Percentiles rank a stretch among this genome's conserved stretches.
Evolutionary conservation across 2,113 vertebrate genomes (phyloP).

Genomic region (Ochotona princeps): DNA sequence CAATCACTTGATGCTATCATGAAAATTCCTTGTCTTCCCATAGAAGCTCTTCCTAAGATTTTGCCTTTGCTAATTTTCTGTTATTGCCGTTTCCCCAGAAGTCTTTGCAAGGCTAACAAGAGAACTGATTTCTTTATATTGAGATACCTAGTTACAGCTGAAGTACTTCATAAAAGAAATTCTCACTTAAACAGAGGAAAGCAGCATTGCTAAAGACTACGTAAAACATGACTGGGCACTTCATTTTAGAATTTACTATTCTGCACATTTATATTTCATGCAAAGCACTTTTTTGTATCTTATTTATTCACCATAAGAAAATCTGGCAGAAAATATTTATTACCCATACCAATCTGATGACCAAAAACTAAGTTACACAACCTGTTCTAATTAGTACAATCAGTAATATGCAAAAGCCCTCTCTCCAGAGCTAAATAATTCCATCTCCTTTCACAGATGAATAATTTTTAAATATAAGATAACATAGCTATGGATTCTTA

Average conservation of each 20-base stretch:
- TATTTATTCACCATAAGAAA: neutral
- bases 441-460: neutral
- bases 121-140: constrained; percentile 46
- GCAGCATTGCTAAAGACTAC: neutral
- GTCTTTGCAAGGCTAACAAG: constrained; percentile 54
- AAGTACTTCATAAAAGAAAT: neutral
- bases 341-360: neutral
- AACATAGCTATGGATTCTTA: neutral
- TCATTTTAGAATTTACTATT: neutral
- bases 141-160: neutral
- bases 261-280: neutral
- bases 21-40: neutral
- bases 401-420: neutral
- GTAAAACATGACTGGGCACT: neutral
- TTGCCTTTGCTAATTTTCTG: constrained; percentile 49
- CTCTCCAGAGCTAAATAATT: neutral
- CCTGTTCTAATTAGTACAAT: neutral
- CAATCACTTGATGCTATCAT: constrained; percentile 62
- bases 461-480: neutral
- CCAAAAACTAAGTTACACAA: neutral
- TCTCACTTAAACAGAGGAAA: neutral
- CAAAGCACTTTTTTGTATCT: neutral
- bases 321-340: neutral
- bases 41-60: neutral
- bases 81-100: neutral